phyloP scores from a whole-genome alignment of 1,140 invertebrate genomes.

The Drosophila tropicalis region DNA sequence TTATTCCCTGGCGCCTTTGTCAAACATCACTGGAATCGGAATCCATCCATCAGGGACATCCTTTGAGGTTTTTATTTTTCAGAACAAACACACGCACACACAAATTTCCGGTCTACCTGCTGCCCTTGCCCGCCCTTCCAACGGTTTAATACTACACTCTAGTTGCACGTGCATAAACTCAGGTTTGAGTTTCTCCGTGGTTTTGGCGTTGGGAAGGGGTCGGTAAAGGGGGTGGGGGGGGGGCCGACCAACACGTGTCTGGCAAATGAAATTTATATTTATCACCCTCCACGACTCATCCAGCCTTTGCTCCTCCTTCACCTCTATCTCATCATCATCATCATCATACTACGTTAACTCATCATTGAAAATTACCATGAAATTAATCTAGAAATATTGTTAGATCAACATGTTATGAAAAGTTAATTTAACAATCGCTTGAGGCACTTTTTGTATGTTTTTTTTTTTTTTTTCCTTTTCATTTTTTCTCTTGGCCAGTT shows the following conservation, averaged over 20 bases:
- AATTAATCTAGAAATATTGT: constrained; percentile 65
- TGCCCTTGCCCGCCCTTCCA: constrained; percentile 28
- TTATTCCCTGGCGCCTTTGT: constrained; percentile 30
- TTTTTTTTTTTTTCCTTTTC: no score
- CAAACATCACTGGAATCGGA: background rate
- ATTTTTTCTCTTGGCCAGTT: background rate
- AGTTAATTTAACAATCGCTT: constrained; percentile 64
- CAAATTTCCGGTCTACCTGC: constrained; percentile 58
- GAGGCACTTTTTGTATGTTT: background rate
- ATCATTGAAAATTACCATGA: constrained; percentile 62
- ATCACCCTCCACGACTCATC: constrained; percentile 6
- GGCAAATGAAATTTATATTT: constrained; percentile 32
- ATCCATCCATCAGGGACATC: constrained; percentile 21
- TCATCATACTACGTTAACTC: constrained; percentile 33
- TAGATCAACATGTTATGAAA: constrained; percentile 45
- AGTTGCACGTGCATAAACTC: constrained; percentile 48
- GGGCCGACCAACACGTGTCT: constrained; percentile 24
- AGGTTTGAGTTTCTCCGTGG: constrained; percentile 15
- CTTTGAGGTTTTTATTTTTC: constrained; percentile 33
- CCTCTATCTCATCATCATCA: constrained; percentile 20
- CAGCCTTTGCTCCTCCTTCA: background rate
- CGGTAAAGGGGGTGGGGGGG: background rate
- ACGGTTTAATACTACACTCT: constrained; percentile 2
- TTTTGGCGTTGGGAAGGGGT: background rate
- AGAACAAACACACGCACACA: constrained; percentile 29